phyloP scores from a whole-genome alignment of 2,888 invertebrate species.

The Eupithecia pulchellata region DNA sequence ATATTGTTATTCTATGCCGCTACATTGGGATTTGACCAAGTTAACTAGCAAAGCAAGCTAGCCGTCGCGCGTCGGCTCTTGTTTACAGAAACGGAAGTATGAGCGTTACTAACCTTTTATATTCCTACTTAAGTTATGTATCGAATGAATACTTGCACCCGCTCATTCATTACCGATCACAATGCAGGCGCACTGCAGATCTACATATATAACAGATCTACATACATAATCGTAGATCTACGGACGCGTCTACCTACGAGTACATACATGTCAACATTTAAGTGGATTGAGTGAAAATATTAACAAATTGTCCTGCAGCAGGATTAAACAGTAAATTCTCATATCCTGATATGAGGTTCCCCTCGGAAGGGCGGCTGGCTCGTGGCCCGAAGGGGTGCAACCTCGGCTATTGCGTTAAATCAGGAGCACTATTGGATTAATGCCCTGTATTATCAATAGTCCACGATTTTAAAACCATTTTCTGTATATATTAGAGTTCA shows the following conservation, averaged over 20 bases:
- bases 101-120: not conserved
- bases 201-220: constrained; percentile 38
- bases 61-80: not conserved
- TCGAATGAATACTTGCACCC: not conserved
- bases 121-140: not conserved
- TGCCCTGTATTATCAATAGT: constrained; percentile 59
- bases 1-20: not conserved
- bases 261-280: constrained; percentile 65
- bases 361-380: constrained; percentile 73
- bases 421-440: constrained; percentile 80
- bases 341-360: constrained; percentile 84
- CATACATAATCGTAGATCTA: too few species aligned
- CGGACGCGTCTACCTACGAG: not conserved
- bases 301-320: constrained; percentile 84
- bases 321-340: constrained; percentile 85
- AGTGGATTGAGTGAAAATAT: constrained; percentile 85
- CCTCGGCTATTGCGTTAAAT: constrained; percentile 83
- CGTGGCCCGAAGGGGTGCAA: constrained; percentile 71
- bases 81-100: constrained; percentile 4
- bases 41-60: constrained; percentile 8
- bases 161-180: not conserved
- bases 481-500: constrained; percentile 2
- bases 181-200: not conserved
- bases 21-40: constrained; percentile 6
- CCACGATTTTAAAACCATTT: constrained; percentile 40